Base-by-base conservation (phyloP, 2,888 invertebrate genomes). In the Cheilosia grossa region DNA sequence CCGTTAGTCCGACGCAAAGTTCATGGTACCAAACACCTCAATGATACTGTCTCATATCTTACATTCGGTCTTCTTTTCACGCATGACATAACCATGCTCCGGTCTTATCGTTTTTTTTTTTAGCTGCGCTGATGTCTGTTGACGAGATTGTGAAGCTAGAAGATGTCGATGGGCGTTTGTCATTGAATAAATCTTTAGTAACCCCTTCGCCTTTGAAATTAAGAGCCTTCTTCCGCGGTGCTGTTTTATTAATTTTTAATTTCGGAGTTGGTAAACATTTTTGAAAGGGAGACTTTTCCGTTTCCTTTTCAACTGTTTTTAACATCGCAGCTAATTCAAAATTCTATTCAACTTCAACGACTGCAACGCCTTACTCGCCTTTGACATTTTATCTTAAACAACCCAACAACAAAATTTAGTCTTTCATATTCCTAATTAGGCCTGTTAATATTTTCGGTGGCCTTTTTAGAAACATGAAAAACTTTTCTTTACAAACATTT, bases 171-270 rank as follows among this genome's bases (percentile, higher is more conserved):
- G 40, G 33, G 37, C 27, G 15, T 27, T 67, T 77, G 67, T 56
- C 77, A 51, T 51, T 51, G 17, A 77, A 77, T 4, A 77, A 67
- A 59, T 59, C 37, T 66, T 75, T 77, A 33, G 67, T 67, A 27
- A 67, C 77, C 42, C 58, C 37, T 37, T 75, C 49, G 44, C 64
- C 66, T 21, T 59, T 69, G 24, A 69, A 69, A 44, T 75, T 75
- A 53, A 75, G 67, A 37, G 74, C 54, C 58, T 75, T 75, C 47
- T 66, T 75, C 13, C 74, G 44, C 53, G 51, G 56, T 47, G 58
- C 47, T 56, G 49, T 75, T 58, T 56, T 58, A 40, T 19, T 66
- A 66, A 66, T 40, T 75, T 77, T 59, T 49, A 75, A 17, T 24
- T 44, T 77, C 30, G 75, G 59, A 47, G 66, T 64, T 66, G 66